Conservation (phyloP, 2,888 invertebrate genomes). For the Adelphocoris suturalis region DNA sequence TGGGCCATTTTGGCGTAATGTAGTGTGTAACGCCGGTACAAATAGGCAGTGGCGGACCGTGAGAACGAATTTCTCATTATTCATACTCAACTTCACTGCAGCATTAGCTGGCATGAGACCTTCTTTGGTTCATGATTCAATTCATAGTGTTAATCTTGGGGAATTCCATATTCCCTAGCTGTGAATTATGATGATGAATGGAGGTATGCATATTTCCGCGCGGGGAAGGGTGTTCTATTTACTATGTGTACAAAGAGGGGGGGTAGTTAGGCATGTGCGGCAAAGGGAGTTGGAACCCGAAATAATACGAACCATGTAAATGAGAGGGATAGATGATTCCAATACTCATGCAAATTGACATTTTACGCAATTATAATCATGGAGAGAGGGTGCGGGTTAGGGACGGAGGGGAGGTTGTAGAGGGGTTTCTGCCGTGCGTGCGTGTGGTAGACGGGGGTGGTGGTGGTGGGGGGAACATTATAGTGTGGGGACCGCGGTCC, state of each 20-base stretch:
- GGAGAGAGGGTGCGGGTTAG: not conserved
- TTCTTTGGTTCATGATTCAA: too few species aligned
- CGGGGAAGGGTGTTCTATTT: conserved; percentile 36
- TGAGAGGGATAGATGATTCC: conserved; percentile 76
- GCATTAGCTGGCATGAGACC: too few species aligned
- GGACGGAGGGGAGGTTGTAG: too few species aligned
- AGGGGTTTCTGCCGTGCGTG: not conserved
- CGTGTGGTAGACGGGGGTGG: not conserved
- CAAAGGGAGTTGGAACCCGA: conserved; percentile 72
- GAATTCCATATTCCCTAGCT: too few species aligned
- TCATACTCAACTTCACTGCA: too few species aligned
- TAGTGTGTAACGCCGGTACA: too few species aligned
- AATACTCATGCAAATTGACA: conserved; percentile 76
- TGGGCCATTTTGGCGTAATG: too few species aligned
- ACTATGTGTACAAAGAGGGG: conserved; percentile 72
- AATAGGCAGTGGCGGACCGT: too few species aligned
- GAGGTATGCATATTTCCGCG: not conserved
- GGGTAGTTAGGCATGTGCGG: conserved; percentile 77
- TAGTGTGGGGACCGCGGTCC: not conserved
- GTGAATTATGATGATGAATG: not conserved
- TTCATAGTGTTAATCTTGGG: too few species aligned
- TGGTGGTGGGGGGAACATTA: conserved; percentile 19
- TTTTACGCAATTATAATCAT: conserved; percentile 76
- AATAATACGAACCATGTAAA: conserved; percentile 76
- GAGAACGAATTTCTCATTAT: too few species aligned